Evolutionary conservation across 2,797 vertebrate genomes (phyloP).

Genomic region (Spea hammondii): DNA sequence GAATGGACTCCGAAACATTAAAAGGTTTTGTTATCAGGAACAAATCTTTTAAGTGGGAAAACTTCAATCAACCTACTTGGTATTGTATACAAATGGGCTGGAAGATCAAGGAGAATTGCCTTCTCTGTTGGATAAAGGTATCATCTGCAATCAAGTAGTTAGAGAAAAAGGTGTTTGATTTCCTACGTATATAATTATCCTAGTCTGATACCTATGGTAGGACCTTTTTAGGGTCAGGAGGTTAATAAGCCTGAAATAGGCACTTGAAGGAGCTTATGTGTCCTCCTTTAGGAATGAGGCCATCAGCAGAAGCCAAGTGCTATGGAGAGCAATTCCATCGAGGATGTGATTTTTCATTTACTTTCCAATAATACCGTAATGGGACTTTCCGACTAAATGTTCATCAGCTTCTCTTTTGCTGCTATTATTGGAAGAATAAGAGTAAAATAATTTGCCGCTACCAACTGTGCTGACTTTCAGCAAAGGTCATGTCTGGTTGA

Average conservation of each 20-base stretch:
- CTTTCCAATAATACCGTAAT: conserved; percentile 2
- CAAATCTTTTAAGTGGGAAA: conserved; percentile 7
- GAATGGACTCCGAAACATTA: conserved; percentile 6
- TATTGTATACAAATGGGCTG: conserved; percentile 9
- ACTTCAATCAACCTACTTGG: neutral
- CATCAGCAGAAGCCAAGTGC: neutral
- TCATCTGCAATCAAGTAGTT: neutral
- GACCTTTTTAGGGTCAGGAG: neutral
- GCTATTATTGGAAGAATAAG: neutral
- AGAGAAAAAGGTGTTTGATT: neutral
- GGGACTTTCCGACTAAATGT: neutral
- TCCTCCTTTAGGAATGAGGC: neutral
- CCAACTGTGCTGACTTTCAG: neutral
- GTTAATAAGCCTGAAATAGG: conserved; percentile 22
- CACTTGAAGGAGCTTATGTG: neutral
- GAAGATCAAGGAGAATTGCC: neutral
- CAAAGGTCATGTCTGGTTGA: too few relatives aligned
- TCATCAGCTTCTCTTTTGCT: neutral
- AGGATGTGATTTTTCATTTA: conserved; percentile 18
- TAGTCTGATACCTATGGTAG: neutral
- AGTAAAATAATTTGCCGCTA: neutral
- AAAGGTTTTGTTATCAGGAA: conserved; percentile 22
- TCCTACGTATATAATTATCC: neutral
- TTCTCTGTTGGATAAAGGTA: neutral
- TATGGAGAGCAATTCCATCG: neutral